Percentiles rank a stretch among this genome's conserved stretches.
phyloP scores from a whole-genome alignment of 2,888 invertebrate genomes.

The Polydrusus cervinus region DNA sequence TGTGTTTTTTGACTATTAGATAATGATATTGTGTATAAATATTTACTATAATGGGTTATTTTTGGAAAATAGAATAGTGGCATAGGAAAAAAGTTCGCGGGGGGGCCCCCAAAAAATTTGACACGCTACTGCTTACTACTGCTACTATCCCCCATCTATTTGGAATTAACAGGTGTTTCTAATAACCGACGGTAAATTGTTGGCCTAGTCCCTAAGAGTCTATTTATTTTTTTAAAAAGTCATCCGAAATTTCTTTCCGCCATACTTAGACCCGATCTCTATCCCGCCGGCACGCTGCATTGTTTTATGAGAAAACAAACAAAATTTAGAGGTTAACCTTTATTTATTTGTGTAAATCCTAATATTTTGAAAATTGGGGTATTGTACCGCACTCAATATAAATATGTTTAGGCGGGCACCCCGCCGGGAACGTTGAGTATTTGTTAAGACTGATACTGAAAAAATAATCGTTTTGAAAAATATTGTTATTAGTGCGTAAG shows the following conservation, averaged over 20 bases:
- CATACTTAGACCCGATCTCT: neutral
- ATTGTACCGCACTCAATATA: conserved; percentile 60
- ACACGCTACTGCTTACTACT: too few relatives aligned
- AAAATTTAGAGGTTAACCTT: conserved; percentile 61
- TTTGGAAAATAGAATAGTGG: too few relatives aligned
- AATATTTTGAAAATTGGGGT: conserved; percentile 65
- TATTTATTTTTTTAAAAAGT: conserved; percentile 18
- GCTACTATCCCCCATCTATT: too few relatives aligned
- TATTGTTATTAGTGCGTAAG: conserved; percentile 42
- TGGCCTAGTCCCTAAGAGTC: conserved; percentile 14
- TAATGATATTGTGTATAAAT: too few relatives aligned
- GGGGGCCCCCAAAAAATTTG: too few relatives aligned
- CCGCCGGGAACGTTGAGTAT: conserved; percentile 60
- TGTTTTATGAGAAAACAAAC: conserved; percentile 64
- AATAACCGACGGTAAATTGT: neutral
- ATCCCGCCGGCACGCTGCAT: conserved; percentile 45
- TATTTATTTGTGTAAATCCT: conserved; percentile 65
- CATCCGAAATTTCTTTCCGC: conserved; percentile 6
- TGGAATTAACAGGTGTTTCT: conserved; percentile 6
- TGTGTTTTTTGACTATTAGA: too few relatives aligned
- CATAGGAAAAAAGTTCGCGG: too few relatives aligned
- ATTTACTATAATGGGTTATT: too few relatives aligned
- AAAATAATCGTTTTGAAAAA: conserved; percentile 60
- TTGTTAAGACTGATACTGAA: conserved; percentile 62
- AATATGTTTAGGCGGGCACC: conserved; percentile 60